Percentiles rank a stretch among this genome's conserved stretches.
Conservation (phyloP, 2,113 vertebrate species). For the Crotalus tigris region DNA sequence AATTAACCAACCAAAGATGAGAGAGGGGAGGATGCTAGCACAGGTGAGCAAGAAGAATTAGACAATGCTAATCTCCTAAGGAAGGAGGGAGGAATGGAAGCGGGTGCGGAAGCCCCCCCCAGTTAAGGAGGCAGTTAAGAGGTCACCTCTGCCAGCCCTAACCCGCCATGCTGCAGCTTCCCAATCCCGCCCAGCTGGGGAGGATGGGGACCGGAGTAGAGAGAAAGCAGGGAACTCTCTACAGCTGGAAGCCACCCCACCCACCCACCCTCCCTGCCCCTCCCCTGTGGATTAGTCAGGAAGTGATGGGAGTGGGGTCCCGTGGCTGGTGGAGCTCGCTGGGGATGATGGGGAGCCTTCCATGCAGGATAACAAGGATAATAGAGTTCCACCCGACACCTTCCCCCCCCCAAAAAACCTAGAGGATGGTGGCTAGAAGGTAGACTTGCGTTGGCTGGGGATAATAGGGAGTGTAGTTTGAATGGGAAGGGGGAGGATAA, state of each 20-base stretch:
- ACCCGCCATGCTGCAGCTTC: background rate
- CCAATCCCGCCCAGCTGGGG: background rate
- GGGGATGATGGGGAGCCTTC: background rate
- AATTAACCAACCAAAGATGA: background rate
- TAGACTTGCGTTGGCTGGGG: background rate
- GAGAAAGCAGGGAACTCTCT: background rate
- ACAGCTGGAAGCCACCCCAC: background rate
- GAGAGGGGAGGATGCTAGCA: background rate
- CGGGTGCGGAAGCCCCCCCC: background rate
- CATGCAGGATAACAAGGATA: background rate
- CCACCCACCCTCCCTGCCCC: too few species aligned
- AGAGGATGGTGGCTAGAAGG: background rate
- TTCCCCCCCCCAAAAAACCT: background rate
- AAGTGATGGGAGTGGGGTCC: background rate
- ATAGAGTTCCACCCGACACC: background rate
- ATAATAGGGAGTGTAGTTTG: background rate
- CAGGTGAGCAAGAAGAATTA: background rate
- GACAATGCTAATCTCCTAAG: background rate
- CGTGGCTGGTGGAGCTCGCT: background rate
- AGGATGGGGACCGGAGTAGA: background rate
- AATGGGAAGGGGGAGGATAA: background rate
- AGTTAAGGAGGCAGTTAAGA: background rate
- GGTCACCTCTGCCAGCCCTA: background rate
- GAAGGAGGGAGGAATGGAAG: background rate
- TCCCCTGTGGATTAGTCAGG: background rate